Evolutionary conservation across 2,888 invertebrate species (phyloP).

Genomic region (Epistrophe eligans): DNA sequence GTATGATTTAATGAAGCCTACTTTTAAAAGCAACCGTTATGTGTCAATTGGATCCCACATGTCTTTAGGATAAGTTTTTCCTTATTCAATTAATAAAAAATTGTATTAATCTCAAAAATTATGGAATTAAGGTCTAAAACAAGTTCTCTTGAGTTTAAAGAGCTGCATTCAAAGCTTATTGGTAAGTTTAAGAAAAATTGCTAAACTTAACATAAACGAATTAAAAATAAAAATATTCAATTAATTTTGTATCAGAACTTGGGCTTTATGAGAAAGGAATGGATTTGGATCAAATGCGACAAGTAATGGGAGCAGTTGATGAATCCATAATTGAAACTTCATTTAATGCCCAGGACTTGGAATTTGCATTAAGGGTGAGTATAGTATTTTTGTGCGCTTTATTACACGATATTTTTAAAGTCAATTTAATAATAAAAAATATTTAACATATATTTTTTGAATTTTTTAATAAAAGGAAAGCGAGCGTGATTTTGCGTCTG

Average conservation of each 20-base stretch:
- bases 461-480: slow-evolving; percentile 77
- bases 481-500: slow-evolving; percentile 77
- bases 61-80: background rate
- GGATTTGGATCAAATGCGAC: slow-evolving; percentile 79
- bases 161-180: background rate
- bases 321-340: slow-evolving; percentile 73
- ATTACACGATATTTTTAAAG: too few species aligned
- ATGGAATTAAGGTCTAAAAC: background rate
- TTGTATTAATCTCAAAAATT: background rate
- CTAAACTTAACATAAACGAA: background rate
- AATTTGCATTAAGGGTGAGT: slow-evolving; percentile 77
- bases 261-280: slow-evolving; percentile 80
- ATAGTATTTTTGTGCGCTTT: background rate
- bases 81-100: background rate
- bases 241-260: slow-evolving; percentile 58
- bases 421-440: background rate
- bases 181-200: background rate
- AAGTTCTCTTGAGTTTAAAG: background rate
- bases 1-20: background rate
- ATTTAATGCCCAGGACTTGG: slow-evolving; percentile 59
- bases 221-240: background rate
- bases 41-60: slow-evolving; percentile 4
- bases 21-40: slow-evolving; percentile 10
- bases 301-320: slow-evolving; percentile 77
- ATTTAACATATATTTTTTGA: background rate